These are phyloP conservation scores for Timema cristinae DNA, from an alignment of 2,888 invertebrate species.

Conservation along the genomic window DNA sequence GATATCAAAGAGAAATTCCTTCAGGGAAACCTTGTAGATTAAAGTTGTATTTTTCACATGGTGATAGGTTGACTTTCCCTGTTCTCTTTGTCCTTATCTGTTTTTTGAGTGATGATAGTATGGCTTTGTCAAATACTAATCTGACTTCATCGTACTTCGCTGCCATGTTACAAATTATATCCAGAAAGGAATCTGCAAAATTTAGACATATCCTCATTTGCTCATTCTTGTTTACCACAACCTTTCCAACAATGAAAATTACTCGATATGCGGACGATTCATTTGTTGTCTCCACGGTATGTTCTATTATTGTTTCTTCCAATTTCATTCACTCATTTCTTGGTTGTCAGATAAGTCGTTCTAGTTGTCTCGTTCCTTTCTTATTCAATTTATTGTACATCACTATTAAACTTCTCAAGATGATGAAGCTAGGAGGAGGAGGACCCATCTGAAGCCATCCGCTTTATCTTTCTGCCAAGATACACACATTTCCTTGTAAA, in stretches of 20 bases:
- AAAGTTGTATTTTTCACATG: too few species aligned
- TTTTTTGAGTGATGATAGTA: too few species aligned
- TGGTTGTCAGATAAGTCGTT: too few species aligned
- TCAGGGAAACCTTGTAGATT: too few species aligned
- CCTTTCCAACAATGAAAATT: neutral
- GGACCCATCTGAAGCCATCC: neutral
- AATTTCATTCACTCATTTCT: neutral
- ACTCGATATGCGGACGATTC: neutral
- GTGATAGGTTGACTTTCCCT: too few species aligned
- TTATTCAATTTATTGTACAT: too few species aligned
- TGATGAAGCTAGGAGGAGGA: too few species aligned
- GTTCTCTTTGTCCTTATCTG: too few species aligned
- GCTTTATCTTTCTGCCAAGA: neutral
- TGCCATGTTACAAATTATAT: too few species aligned
- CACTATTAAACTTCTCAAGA: too few species aligned
- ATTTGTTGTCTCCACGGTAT: neutral
- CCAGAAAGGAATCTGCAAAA: constrained; percentile 4
- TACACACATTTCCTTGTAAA: neutral
- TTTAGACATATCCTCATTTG: neutral
- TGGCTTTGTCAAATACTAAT: constrained; percentile 7
- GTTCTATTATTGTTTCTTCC: neutral
- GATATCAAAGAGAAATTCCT: neutral
- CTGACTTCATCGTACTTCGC: constrained; percentile 2
- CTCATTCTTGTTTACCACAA: neutral
- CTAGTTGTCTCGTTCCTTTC: too few species aligned